Base-by-base conservation (phyloP, 2,113 vertebrate species). In the Myotis lucifugus region DNA sequence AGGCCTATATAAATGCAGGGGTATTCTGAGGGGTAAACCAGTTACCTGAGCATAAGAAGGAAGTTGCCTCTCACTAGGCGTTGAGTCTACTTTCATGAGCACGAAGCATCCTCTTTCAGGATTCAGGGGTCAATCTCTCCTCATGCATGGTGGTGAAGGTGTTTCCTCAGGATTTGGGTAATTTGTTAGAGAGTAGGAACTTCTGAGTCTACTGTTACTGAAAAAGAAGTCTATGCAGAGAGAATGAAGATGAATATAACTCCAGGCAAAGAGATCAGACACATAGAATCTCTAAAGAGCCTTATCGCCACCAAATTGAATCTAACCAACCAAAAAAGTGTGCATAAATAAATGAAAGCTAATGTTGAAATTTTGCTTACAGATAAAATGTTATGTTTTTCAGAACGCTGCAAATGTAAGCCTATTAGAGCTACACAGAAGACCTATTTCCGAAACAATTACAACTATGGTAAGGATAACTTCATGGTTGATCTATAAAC, bases 361-460 rank as follows among this genome's bases (percentile, higher is more conserved):
- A 64, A 81, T 27, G 6, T 5, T 74, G 70, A 81, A 72, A 15
- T 88, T 87, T 93, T 89, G 34, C 48, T 93, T n/a, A 82, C 48
- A 14, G 5, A 8, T 77, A 85, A 84, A 90, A 64, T 93, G 19
- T 84, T 92, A 15, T 93, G 1, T 98, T 96, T 97, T 97, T 21
- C 88, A 99, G 99, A 99, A 73, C 98, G 98, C 93, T 99, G 99
- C 97, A 99, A 98, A 95, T 99, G 99, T 98, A 99, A 99, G 92
- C 97, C 98, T 2, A 96, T 99, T 40, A 99, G 98, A 98, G 99
- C 99, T 48, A 97, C 92, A 82, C 98, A 98, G 97, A 99, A 99
- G 98, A 99, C 98, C 32, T 99, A 99, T 67, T 84, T 98, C 85
- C 99, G 98, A 97, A 99, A 99, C 98, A 99, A 99, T 98, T 99